Base-by-base conservation (phyloP, 2,888 invertebrate genomes). In the Pollenia amentaria region DNA sequence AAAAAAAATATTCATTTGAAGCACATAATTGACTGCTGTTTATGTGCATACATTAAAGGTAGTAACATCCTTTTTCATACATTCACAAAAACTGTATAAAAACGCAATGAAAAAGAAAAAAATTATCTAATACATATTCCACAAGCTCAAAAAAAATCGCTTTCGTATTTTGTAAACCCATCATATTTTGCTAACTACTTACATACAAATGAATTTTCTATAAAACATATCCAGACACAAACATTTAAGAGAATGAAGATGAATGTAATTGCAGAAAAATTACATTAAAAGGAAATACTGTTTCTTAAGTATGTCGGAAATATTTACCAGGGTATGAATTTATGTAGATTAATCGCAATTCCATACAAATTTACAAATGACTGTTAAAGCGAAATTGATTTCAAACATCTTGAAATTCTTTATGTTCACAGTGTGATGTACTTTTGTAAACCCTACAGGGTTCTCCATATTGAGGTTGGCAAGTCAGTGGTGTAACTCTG, bases 21-120 rank as follows among this genome's bases (percentile, higher is more conserved):
- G 91, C 89, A 91, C 89, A 91, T 91, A 91, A 91, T 91, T 91
- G 91, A 89, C 91, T 84, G 69, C 76, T 72, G 81, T 82, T 79
- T 76, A 83, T 67, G 51, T 72, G 65, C 40, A 77, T 85, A 67
- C 72, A 77, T 85, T 81, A 81, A 79, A 64, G 57, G 57, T 72
- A 81, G 77, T 60, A 85, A 81, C 53, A 85, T 81, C 60, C 57
- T 69, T 53, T 70, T 75, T 46, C n/a, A n/a, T 14, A 38, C 40
- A 60, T 62, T 40, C 6, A 53, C 53, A 53, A 42, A 38, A 38
- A 64, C 51, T 55, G 65, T n/a, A 38, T 0, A 72, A 72, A n/a
- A 80, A 69, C 48, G n/a, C 42, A 62, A 48, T 9, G 7, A 44
- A 53, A 57, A 55, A 46, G 60, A 60, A 14, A 44, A 60, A 21